Conservation (phyloP, 2,888 invertebrate species). For the Ceriagrion tenellum region DNA sequence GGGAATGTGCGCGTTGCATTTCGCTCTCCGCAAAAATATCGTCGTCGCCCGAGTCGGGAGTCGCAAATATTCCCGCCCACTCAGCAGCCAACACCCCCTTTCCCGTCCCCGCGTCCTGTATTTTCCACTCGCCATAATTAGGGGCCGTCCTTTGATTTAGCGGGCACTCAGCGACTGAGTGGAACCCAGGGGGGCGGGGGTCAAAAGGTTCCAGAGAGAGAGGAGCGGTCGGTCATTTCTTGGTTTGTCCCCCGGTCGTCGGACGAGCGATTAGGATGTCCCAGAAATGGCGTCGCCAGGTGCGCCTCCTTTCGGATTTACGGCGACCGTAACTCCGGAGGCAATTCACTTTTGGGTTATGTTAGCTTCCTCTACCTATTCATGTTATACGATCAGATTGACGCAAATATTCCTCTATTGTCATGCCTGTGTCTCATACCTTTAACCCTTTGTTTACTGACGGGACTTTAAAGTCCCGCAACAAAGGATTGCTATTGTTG, state of each 20-base stretch:
- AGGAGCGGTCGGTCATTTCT: not conserved
- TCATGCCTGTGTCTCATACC: no score
- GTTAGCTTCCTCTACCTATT: no score
- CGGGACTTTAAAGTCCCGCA: no score
- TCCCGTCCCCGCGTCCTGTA: not conserved
- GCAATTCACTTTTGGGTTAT: no score
- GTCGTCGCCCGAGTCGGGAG: not conserved
- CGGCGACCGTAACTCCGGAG: no score
- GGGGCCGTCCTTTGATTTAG: not conserved
- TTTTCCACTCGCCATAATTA: not conserved
- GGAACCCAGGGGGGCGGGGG: not conserved
- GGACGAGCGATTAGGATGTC: not conserved
- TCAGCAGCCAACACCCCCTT: not conserved
- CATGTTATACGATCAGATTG: no score
- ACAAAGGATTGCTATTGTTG: no score
- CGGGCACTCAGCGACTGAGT: not conserved
- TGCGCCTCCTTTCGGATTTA: not conserved
- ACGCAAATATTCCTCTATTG: no score
- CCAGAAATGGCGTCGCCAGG: not conserved
- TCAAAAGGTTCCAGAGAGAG: not conserved
- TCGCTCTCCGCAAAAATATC: not conserved
- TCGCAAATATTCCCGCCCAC: no score
- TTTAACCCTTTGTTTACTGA: no score
- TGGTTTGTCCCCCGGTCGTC: not conserved
- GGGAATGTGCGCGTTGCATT: not conserved